These are phyloP conservation scores for Ursus arctos DNA, from an alignment of 2,113 vertebrate genomes.

Conservation along the genomic window DNA sequence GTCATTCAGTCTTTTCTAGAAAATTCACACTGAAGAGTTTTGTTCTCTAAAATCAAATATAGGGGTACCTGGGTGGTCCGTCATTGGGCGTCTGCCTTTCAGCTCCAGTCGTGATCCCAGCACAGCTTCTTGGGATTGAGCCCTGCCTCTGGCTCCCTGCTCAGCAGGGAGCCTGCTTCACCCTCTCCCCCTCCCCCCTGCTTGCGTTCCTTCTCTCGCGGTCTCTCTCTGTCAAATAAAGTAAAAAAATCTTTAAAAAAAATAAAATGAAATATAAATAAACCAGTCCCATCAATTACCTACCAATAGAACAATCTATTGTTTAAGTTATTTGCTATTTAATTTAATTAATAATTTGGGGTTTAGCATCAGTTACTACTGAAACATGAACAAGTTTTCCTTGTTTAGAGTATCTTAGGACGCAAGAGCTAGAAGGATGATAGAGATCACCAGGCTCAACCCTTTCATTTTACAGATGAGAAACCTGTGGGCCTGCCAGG, in stretches of 20 bases:
- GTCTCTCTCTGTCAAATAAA: too few species aligned
- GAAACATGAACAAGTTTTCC: neutral
- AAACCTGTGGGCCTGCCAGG: neutral
- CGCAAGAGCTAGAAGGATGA: neutral
- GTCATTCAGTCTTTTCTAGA: constrained; percentile 23
- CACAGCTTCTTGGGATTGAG: too few species aligned
- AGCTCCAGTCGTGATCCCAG: too few species aligned
- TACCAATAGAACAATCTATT: neutral
- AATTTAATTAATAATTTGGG: constrained; percentile 5
- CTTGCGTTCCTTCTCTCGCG: too few species aligned
- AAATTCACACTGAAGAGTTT: constrained; percentile 17
- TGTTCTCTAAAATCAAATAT: neutral
- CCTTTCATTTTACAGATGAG: constrained; percentile 55
- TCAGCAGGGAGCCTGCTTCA: too few species aligned
- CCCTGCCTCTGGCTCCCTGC: too few species aligned
- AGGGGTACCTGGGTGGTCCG: too few species aligned
- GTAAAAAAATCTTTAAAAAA: too few species aligned
- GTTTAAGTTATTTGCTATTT: neutral
- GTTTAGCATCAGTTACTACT: neutral
- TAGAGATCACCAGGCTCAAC: neutral
- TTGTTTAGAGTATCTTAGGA: neutral
- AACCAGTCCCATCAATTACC: neutral
- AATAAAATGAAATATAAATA: neutral
- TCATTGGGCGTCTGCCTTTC: too few species aligned
- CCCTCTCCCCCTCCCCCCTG: too few species aligned